Evolutionary conservation across 2,113 vertebrate species (phyloP).

Genomic region (Lampris incognitus): DNA sequence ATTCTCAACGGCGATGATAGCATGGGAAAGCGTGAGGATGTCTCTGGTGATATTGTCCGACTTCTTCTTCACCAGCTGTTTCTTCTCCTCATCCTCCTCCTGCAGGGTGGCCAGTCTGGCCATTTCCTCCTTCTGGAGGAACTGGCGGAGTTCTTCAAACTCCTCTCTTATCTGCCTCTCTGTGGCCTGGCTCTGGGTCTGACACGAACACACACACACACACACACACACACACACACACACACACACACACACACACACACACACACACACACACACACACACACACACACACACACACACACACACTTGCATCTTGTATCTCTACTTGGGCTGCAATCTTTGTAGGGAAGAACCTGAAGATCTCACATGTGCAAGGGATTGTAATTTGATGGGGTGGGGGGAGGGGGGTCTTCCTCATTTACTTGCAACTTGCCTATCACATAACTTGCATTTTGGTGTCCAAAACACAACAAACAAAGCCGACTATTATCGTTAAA

Average conservation of each 20-base stretch:
- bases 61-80: slow-evolving; percentile 75
- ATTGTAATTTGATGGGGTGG: too few relatives aligned
- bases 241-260: neutral
- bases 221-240: neutral
- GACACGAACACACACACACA: neutral
- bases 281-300: too few relatives aligned
- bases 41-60: slow-evolving; percentile 75
- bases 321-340: too few relatives aligned
- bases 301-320: too few relatives aligned
- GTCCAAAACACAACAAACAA: too few relatives aligned
- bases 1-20: slow-evolving; percentile 79
- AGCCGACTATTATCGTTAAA: too few relatives aligned
- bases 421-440: too few relatives aligned
- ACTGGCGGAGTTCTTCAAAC: slow-evolving; percentile 75
- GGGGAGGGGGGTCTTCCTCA: too few relatives aligned
- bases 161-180: slow-evolving; percentile 77
- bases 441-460: too few relatives aligned
- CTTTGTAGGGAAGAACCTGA: too few relatives aligned
- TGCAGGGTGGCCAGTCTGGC: slow-evolving; percentile 64
- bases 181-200: slow-evolving; percentile 79
- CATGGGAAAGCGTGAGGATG: slow-evolving; percentile 79
- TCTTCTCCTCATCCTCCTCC: slow-evolving; percentile 77
- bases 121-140: slow-evolving; percentile 76
- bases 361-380: too few relatives aligned
- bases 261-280: neutral